Evolutionary conservation across 2,797 vertebrate species (phyloP), one percentile per base, ranked within the genome.

Genomic region (Bothrops alternatus): DNA sequence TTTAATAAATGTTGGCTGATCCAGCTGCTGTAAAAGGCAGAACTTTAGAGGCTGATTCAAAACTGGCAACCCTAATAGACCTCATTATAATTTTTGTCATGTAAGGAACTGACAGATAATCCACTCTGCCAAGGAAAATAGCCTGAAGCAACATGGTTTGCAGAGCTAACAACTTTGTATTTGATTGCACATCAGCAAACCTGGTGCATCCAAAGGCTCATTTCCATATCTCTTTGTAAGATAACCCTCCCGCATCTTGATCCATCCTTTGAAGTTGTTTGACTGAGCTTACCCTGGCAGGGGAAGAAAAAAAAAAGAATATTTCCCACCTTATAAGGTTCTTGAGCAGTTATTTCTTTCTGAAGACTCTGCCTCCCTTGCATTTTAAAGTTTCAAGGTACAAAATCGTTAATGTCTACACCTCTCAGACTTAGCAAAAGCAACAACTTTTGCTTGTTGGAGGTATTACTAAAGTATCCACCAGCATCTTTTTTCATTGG

Each of bases 301-400:
- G 28, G 60, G 53, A 89, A 55, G 92, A 23, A 2, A 25, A 2
- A 32, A 32, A 61, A 57, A 89, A 58, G 89, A 25, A 0, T 2
- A 0, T 55, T 73, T 93, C 53, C 91, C 85, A 69, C 53, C 55
- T 90, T 92, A 61, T 91, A 47, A 53, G 85, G 2, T 60, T 92
- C 92, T 89, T 73, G 86, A 92, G 58, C 13, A n/a, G 73, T 93
- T 93, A 53, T 93, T 93, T 42, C 69, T 73, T 13, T 47, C 91
- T 92, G 88, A 87, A 94, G 56, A 93, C 91, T 55, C 1, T 85
- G 86, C 0, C 95, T 92, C 26, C 93, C 93, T 94, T 95, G 93
- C 88, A 94, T 97, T 95, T 89, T 93, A 94, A 91, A 73, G 10
- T 82, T 91, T 92, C 89, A 56, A 93, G 1, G 90, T 93, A 90